phyloP scores from a whole-genome alignment of 2,113 vertebrate species.

The Tapirus terrestris region DNA sequence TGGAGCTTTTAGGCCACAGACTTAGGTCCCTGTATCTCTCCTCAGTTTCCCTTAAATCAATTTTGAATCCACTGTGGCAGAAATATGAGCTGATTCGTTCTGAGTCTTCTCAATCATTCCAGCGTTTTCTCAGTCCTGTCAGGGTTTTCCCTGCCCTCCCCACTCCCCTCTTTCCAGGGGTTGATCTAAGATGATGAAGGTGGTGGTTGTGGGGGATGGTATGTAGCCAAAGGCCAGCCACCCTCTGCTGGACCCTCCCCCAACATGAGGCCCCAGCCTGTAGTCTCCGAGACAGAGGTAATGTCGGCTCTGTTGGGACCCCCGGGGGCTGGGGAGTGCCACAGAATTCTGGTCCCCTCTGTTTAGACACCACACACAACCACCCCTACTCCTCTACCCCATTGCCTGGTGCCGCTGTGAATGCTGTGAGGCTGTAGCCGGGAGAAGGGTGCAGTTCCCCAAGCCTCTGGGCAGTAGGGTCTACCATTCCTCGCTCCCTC shows the following conservation, averaged over 20 bases:
- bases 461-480: neutral
- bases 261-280: neutral
- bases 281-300: neutral
- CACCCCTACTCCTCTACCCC: no score
- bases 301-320: neutral
- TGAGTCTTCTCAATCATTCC: neutral
- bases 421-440: accelerated
- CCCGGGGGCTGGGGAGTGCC: neutral
- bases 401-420: neutral
- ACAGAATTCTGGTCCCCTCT: no score
- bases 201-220: accelerated
- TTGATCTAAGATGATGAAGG: neutral
- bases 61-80: neutral
- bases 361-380: neutral
- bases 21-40: neutral
- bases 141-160: neutral
- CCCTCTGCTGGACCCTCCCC: neutral
- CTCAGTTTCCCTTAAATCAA: neutral
- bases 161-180: accelerated
- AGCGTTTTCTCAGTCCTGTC: neutral
- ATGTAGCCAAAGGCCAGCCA: neutral
- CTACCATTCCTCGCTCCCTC: neutral
- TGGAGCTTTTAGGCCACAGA: neutral
- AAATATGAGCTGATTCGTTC: neutral
- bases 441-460: neutral